Conservation (phyloP, 2,113 vertebrate genomes). For the Strigops habroptila region DNA sequence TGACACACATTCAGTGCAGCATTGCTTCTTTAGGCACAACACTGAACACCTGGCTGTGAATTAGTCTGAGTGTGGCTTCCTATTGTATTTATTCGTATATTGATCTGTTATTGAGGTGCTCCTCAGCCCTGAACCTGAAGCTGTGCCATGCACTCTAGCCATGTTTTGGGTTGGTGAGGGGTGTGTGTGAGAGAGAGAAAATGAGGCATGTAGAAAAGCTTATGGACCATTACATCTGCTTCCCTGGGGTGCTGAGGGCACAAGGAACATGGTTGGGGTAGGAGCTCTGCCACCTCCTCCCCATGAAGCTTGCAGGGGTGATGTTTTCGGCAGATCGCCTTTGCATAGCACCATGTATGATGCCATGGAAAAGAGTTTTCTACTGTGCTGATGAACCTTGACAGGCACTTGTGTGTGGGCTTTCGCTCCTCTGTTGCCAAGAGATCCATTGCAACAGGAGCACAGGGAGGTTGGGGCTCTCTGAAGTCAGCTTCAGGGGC, state of each 20-base stretch:
- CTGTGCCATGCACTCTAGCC: fast-evolving
- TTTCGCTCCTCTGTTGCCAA: background rate
- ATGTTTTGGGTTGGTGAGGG: background rate
- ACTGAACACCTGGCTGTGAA: constrained; percentile 3
- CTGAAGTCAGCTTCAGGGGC: background rate
- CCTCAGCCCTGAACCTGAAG: background rate
- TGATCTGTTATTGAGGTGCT: background rate
- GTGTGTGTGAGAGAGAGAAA: background rate
- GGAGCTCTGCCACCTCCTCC: background rate
- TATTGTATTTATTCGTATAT: background rate
- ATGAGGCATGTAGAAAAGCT: background rate
- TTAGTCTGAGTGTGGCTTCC: background rate
- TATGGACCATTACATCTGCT: background rate
- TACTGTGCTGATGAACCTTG: fast-evolving
- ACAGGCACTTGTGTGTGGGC: background rate
- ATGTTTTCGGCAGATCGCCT: background rate
- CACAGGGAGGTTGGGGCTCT: background rate
- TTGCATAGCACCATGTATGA: fast-evolving
- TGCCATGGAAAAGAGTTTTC: background rate
- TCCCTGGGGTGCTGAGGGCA: background rate
- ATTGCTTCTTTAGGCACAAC: constrained; percentile 26
- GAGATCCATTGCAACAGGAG: background rate
- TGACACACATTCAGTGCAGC: constrained; percentile 2
- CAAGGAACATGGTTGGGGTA: fast-evolving
- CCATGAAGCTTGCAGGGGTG: background rate